Percentiles rank a stretch among this genome's conserved stretches.
Evolutionary conservation across 2,888 invertebrate genomes (phyloP).

Genomic region (Cistogaster globosa): DNA sequence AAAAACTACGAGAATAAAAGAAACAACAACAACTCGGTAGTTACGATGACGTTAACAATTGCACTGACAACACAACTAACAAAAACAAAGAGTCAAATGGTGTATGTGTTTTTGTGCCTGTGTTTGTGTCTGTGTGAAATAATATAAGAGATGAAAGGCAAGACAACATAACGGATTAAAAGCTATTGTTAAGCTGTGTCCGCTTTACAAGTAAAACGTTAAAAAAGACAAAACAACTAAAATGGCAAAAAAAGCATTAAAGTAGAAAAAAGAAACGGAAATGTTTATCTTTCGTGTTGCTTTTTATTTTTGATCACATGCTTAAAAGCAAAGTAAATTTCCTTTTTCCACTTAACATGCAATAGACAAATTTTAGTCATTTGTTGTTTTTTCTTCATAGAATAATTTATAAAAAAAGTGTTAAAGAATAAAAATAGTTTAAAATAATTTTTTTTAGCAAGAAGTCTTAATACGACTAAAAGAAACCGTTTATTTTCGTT

Average conservation of each 20-base stretch:
- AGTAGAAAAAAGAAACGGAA: slow-evolving; percentile 70
- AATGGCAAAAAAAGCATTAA: slow-evolving; percentile 32
- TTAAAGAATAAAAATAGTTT: not conserved
- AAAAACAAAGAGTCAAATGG: not conserved
- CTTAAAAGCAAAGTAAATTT: slow-evolving; percentile 72
- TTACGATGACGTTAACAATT: slow-evolving; percentile 52
- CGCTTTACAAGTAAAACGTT: slow-evolving; percentile 32
- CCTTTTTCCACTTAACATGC: slow-evolving; percentile 68
- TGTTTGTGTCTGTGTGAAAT: not conserved
- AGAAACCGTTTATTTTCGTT: too few species aligned
- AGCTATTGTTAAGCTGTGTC: slow-evolving; percentile 57
- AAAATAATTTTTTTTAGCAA: too few species aligned
- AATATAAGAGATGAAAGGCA: slow-evolving; percentile 18
- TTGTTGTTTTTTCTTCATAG: slow-evolving; percentile 2
- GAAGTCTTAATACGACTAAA: too few species aligned
- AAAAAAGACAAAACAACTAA: slow-evolving; percentile 29
- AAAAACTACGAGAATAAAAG: not conserved
- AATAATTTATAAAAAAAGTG: not conserved
- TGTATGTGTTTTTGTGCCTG: not conserved
- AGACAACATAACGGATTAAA: slow-evolving; percentile 57
- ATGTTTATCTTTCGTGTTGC: slow-evolving; percentile 73
- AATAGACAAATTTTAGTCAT: slow-evolving; percentile 55
- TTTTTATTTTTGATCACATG: slow-evolving; percentile 73
- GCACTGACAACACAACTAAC: slow-evolving; percentile 24
- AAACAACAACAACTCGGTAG: slow-evolving; percentile 25